Conservation (phyloP, 2,888 invertebrate species). For the Ormyrus labotus region DNA sequence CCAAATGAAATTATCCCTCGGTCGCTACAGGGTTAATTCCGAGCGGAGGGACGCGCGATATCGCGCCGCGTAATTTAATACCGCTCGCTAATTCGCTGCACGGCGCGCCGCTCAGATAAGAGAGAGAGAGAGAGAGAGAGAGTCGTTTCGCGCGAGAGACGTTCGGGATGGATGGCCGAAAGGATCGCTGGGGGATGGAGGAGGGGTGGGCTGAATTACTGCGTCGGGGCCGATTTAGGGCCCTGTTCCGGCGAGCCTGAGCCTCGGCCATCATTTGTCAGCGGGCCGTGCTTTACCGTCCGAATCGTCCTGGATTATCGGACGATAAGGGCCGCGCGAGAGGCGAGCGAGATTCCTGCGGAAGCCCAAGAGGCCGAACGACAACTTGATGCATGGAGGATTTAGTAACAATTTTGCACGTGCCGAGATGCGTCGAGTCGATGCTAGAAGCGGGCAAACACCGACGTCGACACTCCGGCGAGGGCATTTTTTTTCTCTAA, state of each 20-base stretch:
- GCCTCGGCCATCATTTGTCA: slow-evolving; percentile 49
- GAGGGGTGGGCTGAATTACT: slow-evolving; percentile 25
- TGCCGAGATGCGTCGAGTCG: slow-evolving; percentile 2
- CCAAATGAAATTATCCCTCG: slow-evolving; percentile 53
- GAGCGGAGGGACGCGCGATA: slow-evolving; percentile 26
- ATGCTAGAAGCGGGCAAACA: not conserved
- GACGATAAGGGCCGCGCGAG: slow-evolving; percentile 27
- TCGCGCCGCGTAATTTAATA: slow-evolving; percentile 69
- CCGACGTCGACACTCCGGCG: no score
- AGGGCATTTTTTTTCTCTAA: no score
- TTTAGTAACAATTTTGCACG: slow-evolving; percentile 50
- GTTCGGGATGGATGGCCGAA: slow-evolving; percentile 24
- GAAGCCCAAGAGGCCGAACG: not conserved
- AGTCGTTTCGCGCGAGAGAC: slow-evolving; percentile 3
- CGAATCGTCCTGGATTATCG: slow-evolving; percentile 43
- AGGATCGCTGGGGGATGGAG: not conserved
- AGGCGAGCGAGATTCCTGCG: not conserved
- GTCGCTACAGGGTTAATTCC: slow-evolving; percentile 29
- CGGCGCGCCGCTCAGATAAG: slow-evolving; percentile 25
- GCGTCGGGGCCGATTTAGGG: slow-evolving; percentile 38
- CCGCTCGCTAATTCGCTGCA: slow-evolving; percentile 68
- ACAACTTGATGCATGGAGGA: slow-evolving; percentile 39
- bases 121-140: slow-evolving; percentile 23
- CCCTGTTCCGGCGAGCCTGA: not conserved
- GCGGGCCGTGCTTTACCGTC: slow-evolving; percentile 36